Percentiles rank a stretch among this genome's conserved stretches.
Conservation (phyloP, 1,140 invertebrate genomes). For the Alviniconcha marisindica region DNA sequence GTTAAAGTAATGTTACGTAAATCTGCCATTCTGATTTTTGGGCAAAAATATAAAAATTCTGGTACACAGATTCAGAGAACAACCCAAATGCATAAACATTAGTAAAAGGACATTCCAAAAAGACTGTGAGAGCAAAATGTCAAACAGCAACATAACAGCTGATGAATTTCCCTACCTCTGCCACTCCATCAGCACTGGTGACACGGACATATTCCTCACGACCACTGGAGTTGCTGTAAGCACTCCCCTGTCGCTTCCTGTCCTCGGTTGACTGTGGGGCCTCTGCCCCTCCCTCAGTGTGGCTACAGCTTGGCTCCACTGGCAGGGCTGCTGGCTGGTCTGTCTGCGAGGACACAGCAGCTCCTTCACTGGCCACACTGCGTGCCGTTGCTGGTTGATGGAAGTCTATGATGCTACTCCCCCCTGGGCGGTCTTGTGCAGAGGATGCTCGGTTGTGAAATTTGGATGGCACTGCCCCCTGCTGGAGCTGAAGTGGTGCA, state of each 20-base stretch:
- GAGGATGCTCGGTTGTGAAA: no score
- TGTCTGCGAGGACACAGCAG: background rate
- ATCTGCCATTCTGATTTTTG: no score
- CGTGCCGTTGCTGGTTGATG: background rate
- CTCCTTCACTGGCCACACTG: background rate
- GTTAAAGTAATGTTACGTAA: no score
- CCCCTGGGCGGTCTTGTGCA: no score
- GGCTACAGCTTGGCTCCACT: background rate
- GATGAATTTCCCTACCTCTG: conserved; percentile 29
- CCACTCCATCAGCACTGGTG: background rate
- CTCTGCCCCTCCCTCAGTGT: background rate
- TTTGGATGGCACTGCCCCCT: background rate
- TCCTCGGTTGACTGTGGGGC: background rate
- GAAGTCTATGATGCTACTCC: background rate
- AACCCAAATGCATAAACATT: no score
- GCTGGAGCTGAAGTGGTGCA: background rate
- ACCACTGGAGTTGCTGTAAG: background rate
- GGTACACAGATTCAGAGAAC: no score
- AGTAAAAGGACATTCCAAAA: no score
- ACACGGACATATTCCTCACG: conserved; percentile 26
- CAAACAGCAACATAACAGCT: no score
- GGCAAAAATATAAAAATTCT: no score
- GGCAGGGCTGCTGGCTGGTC: background rate
- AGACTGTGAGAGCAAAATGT: no score
- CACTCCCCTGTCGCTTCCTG: conserved; percentile 26